These are phyloP conservation scores for Drosophila paucipuncta DNA, from an alignment of 2,888 invertebrate species.

Conservation along the genomic window DNA sequence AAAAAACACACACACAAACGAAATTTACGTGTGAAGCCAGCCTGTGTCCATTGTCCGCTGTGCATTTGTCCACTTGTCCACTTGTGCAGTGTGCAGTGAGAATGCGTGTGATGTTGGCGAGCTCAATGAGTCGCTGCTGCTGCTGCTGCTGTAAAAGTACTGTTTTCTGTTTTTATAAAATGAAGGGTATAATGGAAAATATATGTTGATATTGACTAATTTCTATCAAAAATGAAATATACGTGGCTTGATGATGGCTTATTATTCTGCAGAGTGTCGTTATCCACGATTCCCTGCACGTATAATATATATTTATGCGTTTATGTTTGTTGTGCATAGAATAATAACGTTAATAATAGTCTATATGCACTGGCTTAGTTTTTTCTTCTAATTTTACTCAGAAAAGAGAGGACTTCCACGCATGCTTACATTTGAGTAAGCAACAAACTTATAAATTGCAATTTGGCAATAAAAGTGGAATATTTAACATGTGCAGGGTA, in stretches of 20 bases:
- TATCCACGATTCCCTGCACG: too few species aligned
- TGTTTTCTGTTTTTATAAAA: neutral
- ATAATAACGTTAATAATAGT: neutral
- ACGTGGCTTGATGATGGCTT: neutral
- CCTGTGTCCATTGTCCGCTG: neutral
- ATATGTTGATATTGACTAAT: neutral
- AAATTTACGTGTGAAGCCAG: slow-evolving; percentile 11
- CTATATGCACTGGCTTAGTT: neutral
- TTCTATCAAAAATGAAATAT: neutral
- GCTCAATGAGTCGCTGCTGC: slow-evolving; percentile 11
- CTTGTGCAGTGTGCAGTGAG: slow-evolving; percentile 17
- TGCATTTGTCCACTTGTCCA: slow-evolving; percentile 1
- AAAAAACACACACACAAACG: slow-evolving; percentile 11
- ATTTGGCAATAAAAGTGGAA: neutral
- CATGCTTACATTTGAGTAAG: too few species aligned
- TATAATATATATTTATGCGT: too few species aligned
- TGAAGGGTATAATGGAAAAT: neutral
- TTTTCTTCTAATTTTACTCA: too few species aligned
- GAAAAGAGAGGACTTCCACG: too few species aligned
- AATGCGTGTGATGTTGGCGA: slow-evolving; percentile 18
- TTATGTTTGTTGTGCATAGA: too few species aligned
- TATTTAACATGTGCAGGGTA: neutral
- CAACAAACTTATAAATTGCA: too few species aligned
- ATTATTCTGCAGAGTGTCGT: neutral
- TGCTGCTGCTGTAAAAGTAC: neutral